phyloP scores from a whole-genome alignment of 2,888 invertebrate species.

The Bombyx huttoni region DNA sequence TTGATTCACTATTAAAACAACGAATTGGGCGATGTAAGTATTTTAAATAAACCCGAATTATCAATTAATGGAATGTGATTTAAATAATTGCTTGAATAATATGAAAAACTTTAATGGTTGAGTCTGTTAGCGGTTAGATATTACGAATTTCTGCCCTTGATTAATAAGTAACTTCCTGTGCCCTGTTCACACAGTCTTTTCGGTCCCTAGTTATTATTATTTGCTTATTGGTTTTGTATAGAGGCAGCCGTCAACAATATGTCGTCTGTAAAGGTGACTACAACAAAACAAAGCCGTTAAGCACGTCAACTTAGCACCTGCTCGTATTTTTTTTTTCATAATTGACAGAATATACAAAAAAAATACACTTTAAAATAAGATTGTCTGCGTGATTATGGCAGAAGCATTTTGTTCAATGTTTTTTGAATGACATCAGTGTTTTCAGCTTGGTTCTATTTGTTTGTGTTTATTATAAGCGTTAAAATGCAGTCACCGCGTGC shows the following conservation, averaged over 20 bases:
- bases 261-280: slow-evolving; percentile 66
- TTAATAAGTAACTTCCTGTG: slow-evolving; percentile 54
- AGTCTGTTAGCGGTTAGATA: slow-evolving; percentile 4
- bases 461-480: slow-evolving; percentile 69
- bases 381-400: slow-evolving; percentile 6
- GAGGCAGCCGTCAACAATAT: slow-evolving; percentile 63
- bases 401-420: slow-evolving; percentile 7
- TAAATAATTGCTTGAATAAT: not conserved
- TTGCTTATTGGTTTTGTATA: slow-evolving; percentile 64
- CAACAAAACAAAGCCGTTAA: slow-evolving; percentile 66
- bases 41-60: not conserved
- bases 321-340: slow-evolving; percentile 28
- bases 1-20: not conserved
- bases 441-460: slow-evolving; percentile 65
- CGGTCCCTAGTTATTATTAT: slow-evolving; percentile 60
- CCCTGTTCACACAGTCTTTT: slow-evolving; percentile 56
- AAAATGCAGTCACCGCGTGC: slow-evolving; percentile 72
- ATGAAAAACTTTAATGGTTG: not conserved
- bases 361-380: slow-evolving; percentile 3
- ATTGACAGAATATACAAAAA: not conserved
- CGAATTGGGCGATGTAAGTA: not conserved
- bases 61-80: not conserved
- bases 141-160: slow-evolving; percentile 35
- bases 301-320: slow-evolving; percentile 57
- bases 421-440: slow-evolving; percentile 43